A percentile compares a stretch with the other conserved stretches of the same genome.
Conservation (phyloP, 2,888 invertebrate species). For the Notocelia uddmanniana region DNA sequence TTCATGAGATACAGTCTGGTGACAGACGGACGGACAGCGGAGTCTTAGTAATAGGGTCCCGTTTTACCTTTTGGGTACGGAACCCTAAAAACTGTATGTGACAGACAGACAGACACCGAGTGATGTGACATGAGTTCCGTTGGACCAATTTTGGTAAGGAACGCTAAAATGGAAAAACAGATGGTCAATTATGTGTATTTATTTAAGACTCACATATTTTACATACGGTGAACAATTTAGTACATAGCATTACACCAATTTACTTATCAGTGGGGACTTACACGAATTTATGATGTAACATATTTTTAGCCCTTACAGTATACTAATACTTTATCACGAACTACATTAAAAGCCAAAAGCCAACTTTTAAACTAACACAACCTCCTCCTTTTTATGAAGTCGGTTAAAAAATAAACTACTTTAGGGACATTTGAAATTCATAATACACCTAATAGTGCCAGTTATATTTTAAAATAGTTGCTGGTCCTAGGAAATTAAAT, state of each 20-base stretch:
- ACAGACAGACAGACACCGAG: no score
- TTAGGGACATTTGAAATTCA: conserved; percentile 1
- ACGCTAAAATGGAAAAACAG: conserved; percentile 36
- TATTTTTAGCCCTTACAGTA: conserved; percentile 19
- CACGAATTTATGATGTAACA: conserved; percentile 11
- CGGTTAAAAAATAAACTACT: conserved; percentile 5
- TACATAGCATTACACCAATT: conserved; percentile 50
- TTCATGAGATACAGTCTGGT: no score
- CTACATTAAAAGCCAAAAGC: conserved; percentile 26
- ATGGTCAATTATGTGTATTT: conserved; percentile 58
- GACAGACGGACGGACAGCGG: no score
- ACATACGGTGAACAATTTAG: conserved; percentile 54
- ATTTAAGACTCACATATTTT: conserved; percentile 65
- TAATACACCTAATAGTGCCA: not conserved
- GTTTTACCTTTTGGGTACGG: no score
- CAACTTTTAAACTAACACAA: conserved; percentile 15
- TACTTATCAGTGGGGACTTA: conserved; percentile 46
- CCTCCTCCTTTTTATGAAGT: no score
- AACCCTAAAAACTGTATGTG: no score
- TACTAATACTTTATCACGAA: conserved; percentile 29
- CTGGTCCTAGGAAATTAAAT: conserved; percentile 47
- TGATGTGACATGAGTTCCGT: no score
- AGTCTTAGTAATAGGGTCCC: no score
- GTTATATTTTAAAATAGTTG: conserved; percentile 35
- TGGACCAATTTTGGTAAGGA: no score